A percentile compares a stretch with the other conserved stretches of the same genome.
Conservation (phyloP, 1,140 invertebrate genomes). For the Zaprionus vittiger region DNA sequence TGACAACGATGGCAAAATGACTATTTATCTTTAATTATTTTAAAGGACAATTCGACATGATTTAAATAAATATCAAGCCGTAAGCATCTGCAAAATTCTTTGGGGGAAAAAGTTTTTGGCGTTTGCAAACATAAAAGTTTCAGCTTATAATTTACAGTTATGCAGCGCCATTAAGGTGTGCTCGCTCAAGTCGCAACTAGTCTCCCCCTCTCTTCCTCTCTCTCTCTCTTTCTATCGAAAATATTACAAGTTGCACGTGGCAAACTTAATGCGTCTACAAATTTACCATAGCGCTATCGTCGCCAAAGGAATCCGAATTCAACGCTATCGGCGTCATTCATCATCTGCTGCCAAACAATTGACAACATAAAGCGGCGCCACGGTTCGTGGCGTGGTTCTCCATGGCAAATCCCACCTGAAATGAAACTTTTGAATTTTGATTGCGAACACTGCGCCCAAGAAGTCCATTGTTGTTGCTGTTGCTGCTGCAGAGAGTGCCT, state of each 20-base stretch:
- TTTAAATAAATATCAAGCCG: slow-evolving; percentile 15
- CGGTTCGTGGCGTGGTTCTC: not conserved
- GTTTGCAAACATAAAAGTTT: slow-evolving; percentile 51
- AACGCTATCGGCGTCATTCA: slow-evolving; percentile 76
- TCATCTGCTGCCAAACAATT: slow-evolving; percentile 79
- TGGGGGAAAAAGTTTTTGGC: slow-evolving; percentile 12
- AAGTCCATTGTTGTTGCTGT: slow-evolving; percentile 32
- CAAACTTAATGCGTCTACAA: slow-evolving; percentile 70
- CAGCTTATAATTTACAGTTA: slow-evolving; percentile 67
- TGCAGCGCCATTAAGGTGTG: slow-evolving; percentile 59
- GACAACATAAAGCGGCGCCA: slow-evolving; percentile 56
- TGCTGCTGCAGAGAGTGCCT: slow-evolving; percentile 58
- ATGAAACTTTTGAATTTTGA: slow-evolving; percentile 83
- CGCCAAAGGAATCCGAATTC: slow-evolving; percentile 30
- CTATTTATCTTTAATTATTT: slow-evolving; percentile 19
- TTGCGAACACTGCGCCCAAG: slow-evolving; percentile 49
- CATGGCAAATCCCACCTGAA: slow-evolving; percentile 56
- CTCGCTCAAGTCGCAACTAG: slow-evolving; percentile 31
- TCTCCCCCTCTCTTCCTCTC: not conserved
- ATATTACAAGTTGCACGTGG: slow-evolving; percentile 53
- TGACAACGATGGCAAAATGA: not conserved
- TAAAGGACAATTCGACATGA: slow-evolving; percentile 1
- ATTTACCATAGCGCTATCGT: slow-evolving; percentile 61
- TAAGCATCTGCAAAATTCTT: slow-evolving; percentile 7
- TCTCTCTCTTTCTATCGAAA: slow-evolving; percentile 15